Conservation (phyloP, 2,888 invertebrate species). For the Coremacera marginata region DNA sequence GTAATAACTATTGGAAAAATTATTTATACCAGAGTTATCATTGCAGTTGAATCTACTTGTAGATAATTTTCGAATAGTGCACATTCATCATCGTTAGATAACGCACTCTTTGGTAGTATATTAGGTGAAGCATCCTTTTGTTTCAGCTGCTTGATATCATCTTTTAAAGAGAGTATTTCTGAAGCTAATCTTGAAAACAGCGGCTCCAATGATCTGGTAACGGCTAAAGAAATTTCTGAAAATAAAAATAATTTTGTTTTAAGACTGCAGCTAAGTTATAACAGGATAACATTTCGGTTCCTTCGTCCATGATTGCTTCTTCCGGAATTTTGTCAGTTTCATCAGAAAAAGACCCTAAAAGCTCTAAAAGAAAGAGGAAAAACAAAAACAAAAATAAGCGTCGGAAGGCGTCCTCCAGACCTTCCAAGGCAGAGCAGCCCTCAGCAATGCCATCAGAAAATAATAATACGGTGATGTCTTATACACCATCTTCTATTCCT, state of each 20-base stretch:
- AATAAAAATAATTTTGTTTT: conserved; percentile 28
- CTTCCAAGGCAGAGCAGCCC: too few relatives aligned
- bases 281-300: too few relatives aligned
- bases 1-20: neutral
- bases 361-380: too few relatives aligned
- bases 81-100: neutral
- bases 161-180: conserved; percentile 21
- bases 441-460: too few relatives aligned
- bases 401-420: too few relatives aligned
- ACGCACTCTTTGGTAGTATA: conserved; percentile 10
- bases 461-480: too few relatives aligned
- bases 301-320: too few relatives aligned
- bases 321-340: too few relatives aligned
- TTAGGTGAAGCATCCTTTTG: conserved; percentile 2
- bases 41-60: conserved; percentile 13
- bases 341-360: too few relatives aligned
- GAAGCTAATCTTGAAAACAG: conserved; percentile 16
- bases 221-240: conserved; percentile 23
- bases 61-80: neutral
- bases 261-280: too few relatives aligned
- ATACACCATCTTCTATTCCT: too few relatives aligned
- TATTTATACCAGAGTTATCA: conserved; percentile 24
- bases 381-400: too few relatives aligned
- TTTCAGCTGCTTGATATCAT: conserved; percentile 13
- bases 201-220: conserved; percentile 18